Evolutionary conservation across 2,888 invertebrate species (phyloP), one percentile per base, ranked within the genome.

Genomic region (Drosophila kokeensis): DNA sequence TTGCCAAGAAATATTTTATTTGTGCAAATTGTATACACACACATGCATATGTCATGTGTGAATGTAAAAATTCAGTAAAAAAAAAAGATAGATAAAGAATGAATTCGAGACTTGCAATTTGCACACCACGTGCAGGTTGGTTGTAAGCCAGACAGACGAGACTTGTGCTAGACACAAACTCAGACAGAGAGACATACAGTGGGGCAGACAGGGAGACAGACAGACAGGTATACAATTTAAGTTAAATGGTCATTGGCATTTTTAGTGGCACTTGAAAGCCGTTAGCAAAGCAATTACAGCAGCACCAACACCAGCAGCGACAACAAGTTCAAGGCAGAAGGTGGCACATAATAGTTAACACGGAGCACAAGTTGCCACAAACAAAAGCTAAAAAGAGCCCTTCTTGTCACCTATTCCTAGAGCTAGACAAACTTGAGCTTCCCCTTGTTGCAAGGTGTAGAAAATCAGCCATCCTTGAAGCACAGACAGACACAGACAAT

Each of bases 171-270:
- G 59, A 48, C 57, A 71, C 2, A 62, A 21, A 38, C 18, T 40
- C 48, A 69, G 62, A 55, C 21, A 82, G 50, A 38, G 45, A 67
- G 5, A 66, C 6, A 45, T 13, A 40, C 11, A 30, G 3, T n/a
- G 34, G 62, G 38, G 50, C 49, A 73, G 69, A 65, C 48, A 36
- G 29, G 29, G 54, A 69, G 55, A 53, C 54, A 55, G 18, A 49
- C 24, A 34, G 50, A 53, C 29, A 38, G 54, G 55, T 32, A 21
- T 24, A 36, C 32, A 60, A 50, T 63, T 59, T 50, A 55, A 81
- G 71, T 76, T 72, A 88, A 81, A 79, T 83, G 84, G 65, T 68
- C 87, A 87, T 75, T 82, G 87, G 80, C 82, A 70, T 65, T 72
- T 87, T 87, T 79, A 83, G 73, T 76, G 77, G 60, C 69, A 72